Evolutionary conservation across 1,140 invertebrate species (phyloP), one percentile per base, ranked within the genome.

Genomic region (Grapholita molesta): DNA sequence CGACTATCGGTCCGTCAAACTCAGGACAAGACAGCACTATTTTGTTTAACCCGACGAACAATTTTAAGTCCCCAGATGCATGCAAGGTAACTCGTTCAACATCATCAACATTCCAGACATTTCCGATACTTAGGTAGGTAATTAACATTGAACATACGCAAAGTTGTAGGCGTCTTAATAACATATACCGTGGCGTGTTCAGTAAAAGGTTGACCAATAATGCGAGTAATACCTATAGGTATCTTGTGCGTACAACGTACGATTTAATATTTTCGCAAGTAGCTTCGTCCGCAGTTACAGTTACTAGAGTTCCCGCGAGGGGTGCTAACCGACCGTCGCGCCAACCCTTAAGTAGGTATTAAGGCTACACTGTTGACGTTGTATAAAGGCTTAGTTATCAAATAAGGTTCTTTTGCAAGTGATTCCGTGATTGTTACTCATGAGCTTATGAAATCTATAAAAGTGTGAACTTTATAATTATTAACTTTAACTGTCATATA

Each of bases 361-460:
- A n/a, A n/a, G n/a, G n/a, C 53, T 53, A 33, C 66, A 23, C 24
- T 53, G 8, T 30, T 48, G 2, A 8, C 11, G 12, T 25, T n/a
- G 3, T 2, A n/a, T n/a, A n/a, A n/a, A n/a, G 24, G 24, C 6
- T 67, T 9, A 1, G 18, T 25, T 12, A 3, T 25, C 8, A 67
- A 28, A 0, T 25, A 23, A 15, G 53, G 24, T 52, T 53, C 11
- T 4, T 52, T 12, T 38, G 66, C 18, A 11, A 25, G 4, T 2
- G 66, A 52, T 1, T 52, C 7, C 7, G 66, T 67, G 6, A 67
- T 53, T 0, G 66, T 67, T 6, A 52, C 42, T n/a, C 66, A 67
- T n/a, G 66, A 52, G 18, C 66, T 67, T 21, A 38, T 42, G 48
- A 67, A 67, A 32, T 67, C 66, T 5, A 67, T 52, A 32, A 67